A percentile compares a stretch with the other conserved stretches of the same genome.
Evolutionary conservation across 2,113 vertebrate species (phyloP).

Genomic region (Diglossa brunneiventris): DNA sequence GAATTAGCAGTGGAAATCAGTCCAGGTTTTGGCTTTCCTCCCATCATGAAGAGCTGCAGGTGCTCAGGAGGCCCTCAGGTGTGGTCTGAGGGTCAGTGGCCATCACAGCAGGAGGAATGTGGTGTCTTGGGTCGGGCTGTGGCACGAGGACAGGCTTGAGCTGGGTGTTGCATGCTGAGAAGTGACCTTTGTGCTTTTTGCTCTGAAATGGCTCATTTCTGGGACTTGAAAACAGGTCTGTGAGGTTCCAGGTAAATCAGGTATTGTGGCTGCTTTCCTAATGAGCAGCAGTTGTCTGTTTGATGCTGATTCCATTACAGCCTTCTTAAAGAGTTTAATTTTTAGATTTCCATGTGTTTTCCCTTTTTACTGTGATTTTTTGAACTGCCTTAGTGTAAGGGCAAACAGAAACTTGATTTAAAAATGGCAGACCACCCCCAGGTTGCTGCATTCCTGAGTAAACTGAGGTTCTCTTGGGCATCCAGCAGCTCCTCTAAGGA

Average conservation of each 20-base stretch:
- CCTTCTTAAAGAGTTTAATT: not conserved
- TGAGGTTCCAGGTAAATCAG: not conserved
- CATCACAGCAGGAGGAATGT: not conserved
- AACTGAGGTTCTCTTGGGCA: conserved; percentile 46
- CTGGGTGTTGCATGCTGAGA: not conserved
- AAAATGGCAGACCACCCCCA: conserved; percentile 44
- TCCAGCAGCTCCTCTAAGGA: conserved; percentile 44
- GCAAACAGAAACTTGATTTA: conserved; percentile 65
- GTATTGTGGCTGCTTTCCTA: not conserved
- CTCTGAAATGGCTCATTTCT: not conserved
- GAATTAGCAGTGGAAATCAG: not conserved
- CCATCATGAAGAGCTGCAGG: not conserved
- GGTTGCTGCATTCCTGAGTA: conserved; percentile 62
- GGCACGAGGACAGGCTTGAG: not conserved
- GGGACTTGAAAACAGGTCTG: not conserved
- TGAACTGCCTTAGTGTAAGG: not conserved
- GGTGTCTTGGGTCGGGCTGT: not conserved
- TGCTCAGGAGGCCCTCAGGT: not conserved
- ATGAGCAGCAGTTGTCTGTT: not conserved
- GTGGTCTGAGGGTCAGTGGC: not conserved
- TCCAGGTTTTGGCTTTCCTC: not conserved
- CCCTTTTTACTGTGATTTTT: not conserved
- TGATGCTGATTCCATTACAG: not conserved
- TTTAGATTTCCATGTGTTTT: not conserved
- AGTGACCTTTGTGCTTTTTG: not conserved